Evolutionary conservation across 2,113 vertebrate genomes (phyloP), one percentile per base, ranked within the genome.

Genomic region (Cyanistes caeruleus): DNA sequence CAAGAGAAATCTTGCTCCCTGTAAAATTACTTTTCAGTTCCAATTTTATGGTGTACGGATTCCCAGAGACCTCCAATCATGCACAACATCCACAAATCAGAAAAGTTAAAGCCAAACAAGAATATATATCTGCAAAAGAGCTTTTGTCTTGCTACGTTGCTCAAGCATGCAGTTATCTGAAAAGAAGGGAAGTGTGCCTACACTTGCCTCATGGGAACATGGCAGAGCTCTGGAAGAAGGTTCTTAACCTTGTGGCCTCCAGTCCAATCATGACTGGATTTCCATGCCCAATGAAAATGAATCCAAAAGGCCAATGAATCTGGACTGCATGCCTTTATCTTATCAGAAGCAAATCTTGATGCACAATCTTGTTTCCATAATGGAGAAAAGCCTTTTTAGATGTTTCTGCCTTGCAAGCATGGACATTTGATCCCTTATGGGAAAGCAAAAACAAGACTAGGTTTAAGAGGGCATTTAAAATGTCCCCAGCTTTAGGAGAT

Each of bases 81-180:
- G 92, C 92, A 95, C 19, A 84, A 72, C 52, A 91, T 74, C 76
- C 79, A 97, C 80, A 95, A 93, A 95, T 68, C 62, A 83, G 79
- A 95, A 67, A 86, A 93, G 87, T 49, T 49, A 52, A 94, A 95
- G 94, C 51, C 65, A 87, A 94, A 92, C 83, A 86, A 94, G 79
- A 75, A 88, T 68, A 88, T 77, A 87, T 60, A 93, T 27, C 89
- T 89, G 88, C 90, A 84, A 84, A 95, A 92, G 72, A 76, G 89
- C 53, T 84, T 95, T 70, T 86, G 80, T 56, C 83, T 96, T 87
- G 77, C 69, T 86, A 78, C 15, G 2, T 46, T 84, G 88, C 76
- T 95, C 64, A 90, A 35, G 67, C 92, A 90, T 86, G 88, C 82
- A 96, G 49, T 82, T 39, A 89, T 78, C 85, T 80, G 78, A 89